phyloP scores from a whole-genome alignment of 2,888 invertebrate species.

The Apomyelois bistriatella region DNA sequence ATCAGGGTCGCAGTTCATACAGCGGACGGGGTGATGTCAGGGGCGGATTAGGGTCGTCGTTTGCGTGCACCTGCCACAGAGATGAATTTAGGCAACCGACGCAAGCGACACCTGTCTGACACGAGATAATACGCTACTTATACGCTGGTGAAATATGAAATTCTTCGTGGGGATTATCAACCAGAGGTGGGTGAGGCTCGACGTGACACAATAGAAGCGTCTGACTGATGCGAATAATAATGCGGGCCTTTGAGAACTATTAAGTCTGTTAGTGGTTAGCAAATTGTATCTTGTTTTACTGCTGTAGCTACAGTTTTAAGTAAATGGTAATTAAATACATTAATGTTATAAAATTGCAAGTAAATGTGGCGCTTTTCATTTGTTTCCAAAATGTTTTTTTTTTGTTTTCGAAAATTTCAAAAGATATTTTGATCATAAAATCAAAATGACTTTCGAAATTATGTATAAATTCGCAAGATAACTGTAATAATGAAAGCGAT shows the following conservation, averaged over 20 bases:
- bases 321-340: no score
- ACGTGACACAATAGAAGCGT: constrained; percentile 31
- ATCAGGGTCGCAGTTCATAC: constrained; percentile 38
- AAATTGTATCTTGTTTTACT: no score
- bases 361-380: no score
- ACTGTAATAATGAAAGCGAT: constrained; percentile 8
- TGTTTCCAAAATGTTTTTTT: no score
- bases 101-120: constrained; percentile 72
- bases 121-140: constrained; percentile 70
- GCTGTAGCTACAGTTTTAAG: no score
- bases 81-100: constrained; percentile 68
- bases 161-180: constrained; percentile 58
- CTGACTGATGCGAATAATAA: constrained; percentile 23
- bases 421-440: no score
- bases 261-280: background rate
- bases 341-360: no score
- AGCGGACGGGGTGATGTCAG: constrained; percentile 36
- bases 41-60: constrained; percentile 60
- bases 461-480: background rate
- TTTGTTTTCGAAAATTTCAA: no score
- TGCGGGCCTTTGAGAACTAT: constrained; percentile 1
- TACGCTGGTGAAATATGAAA: constrained; percentile 71
- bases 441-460: background rate
- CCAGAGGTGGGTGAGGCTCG: constrained; percentile 32
- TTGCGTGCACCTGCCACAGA: constrained; percentile 63